phyloP scores from a whole-genome alignment of 2,888 invertebrate genomes.

The Metopia argyrocephala region DNA sequence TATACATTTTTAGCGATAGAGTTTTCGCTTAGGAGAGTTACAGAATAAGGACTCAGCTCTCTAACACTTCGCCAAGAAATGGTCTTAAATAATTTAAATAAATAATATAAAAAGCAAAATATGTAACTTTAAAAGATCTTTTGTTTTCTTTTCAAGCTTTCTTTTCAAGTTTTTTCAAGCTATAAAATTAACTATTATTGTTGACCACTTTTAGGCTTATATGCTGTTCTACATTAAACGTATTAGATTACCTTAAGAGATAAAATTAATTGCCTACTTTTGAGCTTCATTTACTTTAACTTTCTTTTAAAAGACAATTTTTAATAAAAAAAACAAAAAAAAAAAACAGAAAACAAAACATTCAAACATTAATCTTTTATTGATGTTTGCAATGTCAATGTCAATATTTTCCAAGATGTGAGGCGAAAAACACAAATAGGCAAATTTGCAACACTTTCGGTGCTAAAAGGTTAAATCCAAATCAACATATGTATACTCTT shows the following conservation, averaged over 20 bases:
- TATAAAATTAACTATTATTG: too few species aligned
- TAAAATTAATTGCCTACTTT: background rate
- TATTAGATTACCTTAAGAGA: background rate
- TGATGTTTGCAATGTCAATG: constrained; percentile 63
- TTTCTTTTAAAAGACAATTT: background rate
- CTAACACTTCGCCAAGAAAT: too few species aligned
- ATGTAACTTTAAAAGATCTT: too few species aligned
- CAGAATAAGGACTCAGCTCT: too few species aligned
- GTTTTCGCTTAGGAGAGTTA: too few species aligned
- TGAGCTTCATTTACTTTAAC: background rate
- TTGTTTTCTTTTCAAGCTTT: too few species aligned
- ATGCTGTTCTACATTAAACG: too few species aligned
- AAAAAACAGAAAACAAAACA: background rate
- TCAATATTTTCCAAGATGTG: constrained; percentile 53
- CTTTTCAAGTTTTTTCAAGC: too few species aligned
- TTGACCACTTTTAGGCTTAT: background rate
- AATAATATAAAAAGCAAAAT: too few species aligned
- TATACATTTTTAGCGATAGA: too few species aligned
- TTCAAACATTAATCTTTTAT: constrained; percentile 54
- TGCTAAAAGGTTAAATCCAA: constrained; percentile 60
- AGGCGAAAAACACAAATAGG: constrained; percentile 58
- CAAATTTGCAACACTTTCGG: constrained; percentile 63
- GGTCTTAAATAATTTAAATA: too few species aligned
- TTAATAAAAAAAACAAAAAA: too few species aligned
- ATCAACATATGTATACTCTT: constrained; percentile 43